Evolutionary conservation across 2,113 vertebrate species (phyloP), one percentile per base, ranked within the genome.

Genomic region (Glareola pratincola): DNA sequence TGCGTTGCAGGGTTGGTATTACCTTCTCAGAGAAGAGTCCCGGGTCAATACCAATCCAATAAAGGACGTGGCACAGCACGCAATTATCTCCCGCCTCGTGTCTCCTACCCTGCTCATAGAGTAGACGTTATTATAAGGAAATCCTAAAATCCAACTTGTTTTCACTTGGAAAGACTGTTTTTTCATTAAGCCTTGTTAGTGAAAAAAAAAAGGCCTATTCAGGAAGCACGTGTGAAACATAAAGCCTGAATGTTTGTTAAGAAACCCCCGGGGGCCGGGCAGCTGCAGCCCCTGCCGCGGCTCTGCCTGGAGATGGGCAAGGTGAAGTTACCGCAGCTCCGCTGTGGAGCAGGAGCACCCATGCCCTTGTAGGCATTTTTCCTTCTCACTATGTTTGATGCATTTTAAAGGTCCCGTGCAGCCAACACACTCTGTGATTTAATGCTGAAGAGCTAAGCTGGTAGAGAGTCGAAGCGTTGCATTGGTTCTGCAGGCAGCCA

Each of bases 1-100:
- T 85, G 60, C 17, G 5, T 90, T 47, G 87, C 85, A 94, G 86
- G 96, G 85, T 21, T 88, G 96, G 81, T 64, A 68, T 64, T 94
- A 29, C 81, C 79, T 94, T 71, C 95, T 84, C 74, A 8, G 80
- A 87, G 88, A 77, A 85, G 93, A 92, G 89, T 68, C 74, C 72
- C 29, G 1, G 88, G 79, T 95, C 94, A 95, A 17, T 84, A 45
- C 41, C 68, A 59, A 87, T 60, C 75, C 14, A 9, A 24, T 51
- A 64, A 73, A 62, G 62, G 90, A 69, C 20, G 29, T 6, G 47
- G 39, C 82, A 34, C 81, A 69, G 85, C 53, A 9, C 53, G 4
- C 57, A 30, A 20, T 92, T 83, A 39, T 17, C 60, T 82, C 72
- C 78, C 6, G 5, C 8, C 47, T 11, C 3, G 8, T 0, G 4